These are phyloP conservation scores for Neomonachus schauinslandi DNA, from an alignment of 2,113 vertebrate species.

Conservation along the genomic window DNA sequence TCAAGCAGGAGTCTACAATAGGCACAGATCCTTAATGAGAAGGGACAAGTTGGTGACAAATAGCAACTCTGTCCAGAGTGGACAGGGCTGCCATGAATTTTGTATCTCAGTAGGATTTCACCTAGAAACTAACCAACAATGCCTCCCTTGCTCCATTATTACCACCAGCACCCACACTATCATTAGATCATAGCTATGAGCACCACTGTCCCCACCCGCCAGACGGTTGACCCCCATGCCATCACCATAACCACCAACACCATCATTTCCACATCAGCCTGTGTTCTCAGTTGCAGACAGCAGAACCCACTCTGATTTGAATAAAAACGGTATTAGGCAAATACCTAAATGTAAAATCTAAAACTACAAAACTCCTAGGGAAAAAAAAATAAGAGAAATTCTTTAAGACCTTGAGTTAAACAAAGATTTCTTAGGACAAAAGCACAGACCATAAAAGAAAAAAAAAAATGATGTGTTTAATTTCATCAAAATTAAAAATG, in stretches of 20 bases:
- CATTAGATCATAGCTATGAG: accelerated
- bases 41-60: background rate
- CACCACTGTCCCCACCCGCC: background rate
- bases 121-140: no score
- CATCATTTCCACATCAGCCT: background rate
- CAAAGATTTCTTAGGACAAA: constrained; percentile 17
- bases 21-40: background rate
- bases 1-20: background rate
- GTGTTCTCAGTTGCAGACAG: background rate
- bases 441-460: background rate
- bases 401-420: background rate
- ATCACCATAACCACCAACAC: no score
- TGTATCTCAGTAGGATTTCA: background rate
- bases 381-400: background rate
- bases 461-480: background rate
- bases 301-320: background rate
- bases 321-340: background rate
- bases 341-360: background rate
- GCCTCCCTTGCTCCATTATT: background rate
- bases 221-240: accelerated
- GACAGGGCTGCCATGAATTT: background rate
- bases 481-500: background rate
- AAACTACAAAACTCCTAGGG: background rate
- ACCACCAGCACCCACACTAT: no score
- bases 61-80: background rate